Evolutionary conservation across 2,797 vertebrate genomes (phyloP), one percentile per base, ranked within the genome.

Genomic region (Oreochromis mossambicus): DNA sequence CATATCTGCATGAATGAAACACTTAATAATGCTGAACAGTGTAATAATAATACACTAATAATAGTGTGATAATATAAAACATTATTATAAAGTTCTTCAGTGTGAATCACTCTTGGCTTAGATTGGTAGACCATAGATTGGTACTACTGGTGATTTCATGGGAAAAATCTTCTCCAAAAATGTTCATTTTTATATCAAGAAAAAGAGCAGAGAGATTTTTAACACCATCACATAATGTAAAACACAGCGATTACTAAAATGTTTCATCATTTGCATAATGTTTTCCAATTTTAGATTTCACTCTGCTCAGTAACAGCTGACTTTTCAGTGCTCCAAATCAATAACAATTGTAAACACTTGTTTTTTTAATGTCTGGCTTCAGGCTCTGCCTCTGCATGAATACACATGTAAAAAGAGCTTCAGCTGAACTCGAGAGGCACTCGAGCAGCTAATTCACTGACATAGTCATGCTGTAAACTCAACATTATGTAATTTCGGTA

Each of bases 111-210:
- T 52, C 21, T 19, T n/a, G 5, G 24, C 13, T 55, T 26, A 1
- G 52, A 55, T 55, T 55, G 0, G 52, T 55, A 29, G 4, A 38
- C 2, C 12, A 66, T 12, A 41, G 7, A 1, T 8, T 21, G 6
- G 0, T 8, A 21, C 61, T 13, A 21, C 8, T 66, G 61, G 0
- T 66, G 12, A 38, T 66, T 38, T 38, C 61, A 63, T 13, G 14
- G 19, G 34, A 63, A 63, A 36, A n/a, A 7, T n/a, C 32, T n/a
- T 63, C 58, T 38, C 58, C 58, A 63, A 63, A 63, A 0, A 38
- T 38, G 6, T 38, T 63, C 10, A 63, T 21, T 38, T 63, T 63
- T n/a, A 63, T 21, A 38, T 38, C 0, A 66, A 5, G 34, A 38
- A 63, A 38, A 63, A 12, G 32, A 36, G 58, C 58, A 12, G 34